A percentile compares a stretch with the other conserved stretches of the same genome.
Conservation (phyloP, 2,113 vertebrate genomes). For the Peromyscus maniculatus region DNA sequence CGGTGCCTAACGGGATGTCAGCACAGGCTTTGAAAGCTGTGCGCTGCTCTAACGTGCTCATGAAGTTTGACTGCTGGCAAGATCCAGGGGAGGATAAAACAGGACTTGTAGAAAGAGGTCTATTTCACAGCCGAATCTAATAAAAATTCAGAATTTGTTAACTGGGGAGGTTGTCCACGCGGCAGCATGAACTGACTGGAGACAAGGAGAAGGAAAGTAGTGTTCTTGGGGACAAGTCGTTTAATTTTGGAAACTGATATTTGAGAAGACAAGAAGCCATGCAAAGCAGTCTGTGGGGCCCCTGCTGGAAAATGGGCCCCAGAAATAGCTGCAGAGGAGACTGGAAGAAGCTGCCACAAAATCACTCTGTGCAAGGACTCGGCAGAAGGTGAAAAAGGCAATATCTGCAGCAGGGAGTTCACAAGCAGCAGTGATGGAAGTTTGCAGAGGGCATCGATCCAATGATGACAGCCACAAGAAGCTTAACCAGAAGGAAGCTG, state of each 20-base stretch:
- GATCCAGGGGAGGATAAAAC: background rate
- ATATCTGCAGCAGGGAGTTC: background rate
- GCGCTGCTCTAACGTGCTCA: background rate
- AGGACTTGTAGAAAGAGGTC: background rate
- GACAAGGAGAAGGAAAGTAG: rapidly evolving
- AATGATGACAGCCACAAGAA: rapidly evolving
- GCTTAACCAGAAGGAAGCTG: rapidly evolving
- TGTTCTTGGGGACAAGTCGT: background rate
- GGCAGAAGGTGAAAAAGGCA: rapidly evolving
- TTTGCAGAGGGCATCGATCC: rapidly evolving
- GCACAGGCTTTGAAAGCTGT: background rate
- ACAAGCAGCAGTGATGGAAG: rapidly evolving
- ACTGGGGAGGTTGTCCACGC: background rate
- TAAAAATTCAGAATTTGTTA: constrained; percentile 8
- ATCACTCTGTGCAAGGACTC: rapidly evolving
- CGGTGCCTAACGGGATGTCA: rapidly evolving
- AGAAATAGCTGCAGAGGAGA: background rate
- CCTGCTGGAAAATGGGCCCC: background rate
- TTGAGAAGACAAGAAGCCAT: background rate
- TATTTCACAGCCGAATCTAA: background rate
- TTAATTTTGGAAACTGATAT: background rate
- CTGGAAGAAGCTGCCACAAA: background rate
- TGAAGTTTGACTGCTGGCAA: background rate
- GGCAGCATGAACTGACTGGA: background rate
- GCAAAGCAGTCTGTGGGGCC: background rate